phyloP scores from a whole-genome alignment of 1,140 invertebrate genomes.

The Papilio polyxenes region DNA sequence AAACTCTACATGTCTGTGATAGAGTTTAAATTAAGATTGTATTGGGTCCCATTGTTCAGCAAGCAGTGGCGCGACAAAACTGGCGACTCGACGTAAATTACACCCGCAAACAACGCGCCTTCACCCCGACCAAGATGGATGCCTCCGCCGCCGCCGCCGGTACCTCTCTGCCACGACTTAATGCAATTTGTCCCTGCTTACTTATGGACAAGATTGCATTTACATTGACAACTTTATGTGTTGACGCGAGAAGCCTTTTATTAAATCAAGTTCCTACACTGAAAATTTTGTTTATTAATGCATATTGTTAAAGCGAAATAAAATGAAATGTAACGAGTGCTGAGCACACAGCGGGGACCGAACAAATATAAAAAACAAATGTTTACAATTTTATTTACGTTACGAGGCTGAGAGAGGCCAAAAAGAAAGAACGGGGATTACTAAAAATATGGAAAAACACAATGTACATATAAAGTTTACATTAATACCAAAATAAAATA shows the following conservation, averaged over 20 bases:
- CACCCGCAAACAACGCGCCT: constrained; percentile 14
- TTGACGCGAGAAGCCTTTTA: not conserved
- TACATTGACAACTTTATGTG: not conserved
- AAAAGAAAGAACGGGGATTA: not conserved
- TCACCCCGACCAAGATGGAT: not conserved
- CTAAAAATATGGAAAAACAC: not conserved
- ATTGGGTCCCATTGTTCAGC: not conserved
- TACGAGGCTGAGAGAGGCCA: not conserved
- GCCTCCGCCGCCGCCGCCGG: not conserved
- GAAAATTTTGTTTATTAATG: not conserved
- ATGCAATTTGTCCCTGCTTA: constrained; percentile 15
- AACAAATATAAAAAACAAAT: not conserved
- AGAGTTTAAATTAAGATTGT: not conserved
- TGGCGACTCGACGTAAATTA: constrained; percentile 27
- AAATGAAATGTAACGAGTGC: not conserved
- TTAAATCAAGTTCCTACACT: not conserved
- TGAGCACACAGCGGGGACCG: not conserved
- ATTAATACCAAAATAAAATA: not conserved
- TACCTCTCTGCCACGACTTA: not conserved
- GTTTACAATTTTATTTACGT: not conserved
- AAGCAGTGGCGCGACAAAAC: constrained; percentile 23
- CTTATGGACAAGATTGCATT: not conserved
- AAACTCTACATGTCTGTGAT: not conserved
- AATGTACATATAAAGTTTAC: not conserved
- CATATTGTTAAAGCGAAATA: not conserved